These are phyloP conservation scores for Suncus etruscus DNA, from an alignment of 2,113 vertebrate genomes.

Conservation along the genomic window DNA sequence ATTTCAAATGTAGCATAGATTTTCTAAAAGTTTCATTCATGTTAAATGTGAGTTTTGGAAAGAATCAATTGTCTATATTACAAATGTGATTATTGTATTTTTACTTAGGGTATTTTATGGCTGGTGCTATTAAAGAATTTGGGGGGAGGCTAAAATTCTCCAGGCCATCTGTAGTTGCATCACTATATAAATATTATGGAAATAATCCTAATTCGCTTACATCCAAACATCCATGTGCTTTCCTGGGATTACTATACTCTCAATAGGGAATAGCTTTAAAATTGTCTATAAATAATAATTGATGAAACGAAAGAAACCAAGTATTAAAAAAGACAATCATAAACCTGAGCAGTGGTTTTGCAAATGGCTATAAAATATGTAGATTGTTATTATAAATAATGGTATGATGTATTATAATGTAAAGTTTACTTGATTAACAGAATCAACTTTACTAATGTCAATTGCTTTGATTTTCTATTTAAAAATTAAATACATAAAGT, in stretches of 20 bases:
- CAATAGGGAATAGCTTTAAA: slow-evolving; percentile 21
- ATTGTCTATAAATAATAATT: slow-evolving; percentile 12
- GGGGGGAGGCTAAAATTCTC: background rate
- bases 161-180: background rate
- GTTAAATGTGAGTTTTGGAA: slow-evolving; percentile 8
- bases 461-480: slow-evolving; percentile 39
- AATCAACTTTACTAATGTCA: slow-evolving; percentile 20
- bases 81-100: slow-evolving; percentile 12
- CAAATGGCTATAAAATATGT: background rate
- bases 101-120: background rate
- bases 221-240: background rate
- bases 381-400: background rate
- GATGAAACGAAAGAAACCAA: slow-evolving; percentile 1
- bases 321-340: background rate
- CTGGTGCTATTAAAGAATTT: background rate
- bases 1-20: background rate
- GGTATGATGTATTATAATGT: background rate
- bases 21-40: slow-evolving; percentile 26
- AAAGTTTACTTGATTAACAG: slow-evolving; percentile 40
- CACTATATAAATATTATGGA: background rate
- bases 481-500: slow-evolving; percentile 11
- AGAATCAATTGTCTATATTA: background rate
- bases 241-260: background rate
- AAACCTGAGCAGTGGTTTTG: slow-evolving; percentile 19
- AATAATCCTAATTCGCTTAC: background rate